Evolutionary conservation across 2,113 vertebrate species (phyloP).

Genomic region (Pteropus alecto): DNA sequence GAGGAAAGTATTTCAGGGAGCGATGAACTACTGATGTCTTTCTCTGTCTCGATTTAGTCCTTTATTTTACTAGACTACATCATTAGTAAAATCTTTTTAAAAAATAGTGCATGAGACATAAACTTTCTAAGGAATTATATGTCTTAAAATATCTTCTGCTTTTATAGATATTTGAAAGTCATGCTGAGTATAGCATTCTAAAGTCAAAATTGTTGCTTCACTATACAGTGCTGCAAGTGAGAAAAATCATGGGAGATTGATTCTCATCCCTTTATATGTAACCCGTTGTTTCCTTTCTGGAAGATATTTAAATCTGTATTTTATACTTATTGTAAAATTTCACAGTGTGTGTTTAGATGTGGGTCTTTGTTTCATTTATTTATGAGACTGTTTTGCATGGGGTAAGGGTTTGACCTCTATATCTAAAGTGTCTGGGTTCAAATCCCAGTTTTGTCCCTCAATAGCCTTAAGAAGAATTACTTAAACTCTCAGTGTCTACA

Average conservation of each 20-base stretch:
- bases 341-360: background rate
- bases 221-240: background rate
- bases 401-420: background rate
- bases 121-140: background rate
- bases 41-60: background rate
- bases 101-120: background rate
- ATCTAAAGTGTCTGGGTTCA: background rate
- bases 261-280: background rate
- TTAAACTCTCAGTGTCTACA: background rate
- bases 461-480: background rate
- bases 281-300: background rate
- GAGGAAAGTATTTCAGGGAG: background rate
- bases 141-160: background rate
- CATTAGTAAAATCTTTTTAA: background rate
- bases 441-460: background rate
- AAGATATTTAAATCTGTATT: background rate
- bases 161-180: background rate
- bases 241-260: background rate
- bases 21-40: background rate
- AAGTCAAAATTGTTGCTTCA: background rate
- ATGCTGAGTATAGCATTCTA: background rate
- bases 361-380: background rate
- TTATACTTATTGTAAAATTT: background rate
- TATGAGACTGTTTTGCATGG: background rate
- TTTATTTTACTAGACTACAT: background rate